Evolutionary conservation across 2,113 vertebrate genomes (phyloP), one percentile per base, ranked within the genome.

Genomic region (Columbina picui): DNA sequence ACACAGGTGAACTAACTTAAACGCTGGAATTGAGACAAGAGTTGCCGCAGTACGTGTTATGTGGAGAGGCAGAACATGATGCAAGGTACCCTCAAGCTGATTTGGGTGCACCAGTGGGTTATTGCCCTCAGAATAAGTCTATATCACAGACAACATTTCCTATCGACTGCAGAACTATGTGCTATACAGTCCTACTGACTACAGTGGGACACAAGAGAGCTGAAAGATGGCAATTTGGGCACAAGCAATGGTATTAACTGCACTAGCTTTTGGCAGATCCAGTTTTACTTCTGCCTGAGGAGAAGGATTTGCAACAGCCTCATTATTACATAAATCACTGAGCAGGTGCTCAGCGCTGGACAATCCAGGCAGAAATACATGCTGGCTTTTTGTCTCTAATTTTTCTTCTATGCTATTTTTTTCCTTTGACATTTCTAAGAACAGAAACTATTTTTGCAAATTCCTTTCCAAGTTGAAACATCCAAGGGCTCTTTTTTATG

Each of bases 11-110:
- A 67, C 41, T 50, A 56, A 34, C 7, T 36, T 25, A 41, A 43
- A 25, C 52, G n/a, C 52, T 30, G 9, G 36, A 84, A 59, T 34
- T 13, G 36, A 17, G 38, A 73, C 22, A 74, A 49, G 30, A 65
- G 19, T 12, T 84, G 61, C n/a, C 6, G 2, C 13, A n/a, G 26
- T n/a, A 53, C 0, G 0, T 57, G 30, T 57, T 49, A 41, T 4
- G 17, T 38, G 60, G 29, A 85, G 55, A 74, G 27, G n/a, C 57
- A 71, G 71, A 74, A 36, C 14, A n/a, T 8, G 3, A 57, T 32
- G 21, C 34, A 75, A 86, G 23, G 65, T 64, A 57, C 34, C 55
- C 67, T 60, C 65, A 82, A 84, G 32, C 15, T 86, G 47, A 38
- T 76, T 63, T 55, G 56, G 34, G 65, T 71, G 59, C 15, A 41